Conservation (phyloP, 2,113 vertebrate species). For the Lepus timidus region DNA sequence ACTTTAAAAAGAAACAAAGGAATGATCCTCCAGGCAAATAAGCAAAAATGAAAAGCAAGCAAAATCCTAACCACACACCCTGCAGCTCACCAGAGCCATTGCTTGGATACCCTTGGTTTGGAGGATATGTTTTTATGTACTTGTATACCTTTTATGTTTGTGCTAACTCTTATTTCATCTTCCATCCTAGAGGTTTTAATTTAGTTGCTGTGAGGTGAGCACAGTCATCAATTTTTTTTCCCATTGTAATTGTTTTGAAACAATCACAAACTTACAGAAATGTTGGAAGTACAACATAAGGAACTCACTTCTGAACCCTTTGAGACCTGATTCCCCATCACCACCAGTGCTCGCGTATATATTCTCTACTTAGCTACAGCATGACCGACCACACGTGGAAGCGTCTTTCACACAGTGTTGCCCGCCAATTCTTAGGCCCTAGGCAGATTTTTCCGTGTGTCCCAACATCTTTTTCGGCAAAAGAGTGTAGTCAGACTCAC, state of each 20-base stretch:
- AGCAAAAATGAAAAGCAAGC: not conserved
- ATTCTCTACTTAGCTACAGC: not conserved
- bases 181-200: not conserved
- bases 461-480: not conserved
- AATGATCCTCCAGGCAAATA: not conserved
- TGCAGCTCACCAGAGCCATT: not conserved
- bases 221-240: slow-evolving; percentile 6
- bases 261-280: not conserved
- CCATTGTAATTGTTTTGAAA: slow-evolving; percentile 36
- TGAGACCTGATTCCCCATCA: not conserved
- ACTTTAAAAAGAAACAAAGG: not conserved
- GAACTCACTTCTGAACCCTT: not conserved
- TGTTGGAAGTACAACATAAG: not conserved
- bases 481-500: not conserved
- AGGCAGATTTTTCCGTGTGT: not conserved
- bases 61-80: too few species aligned
- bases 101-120: not conserved
- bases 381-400: not conserved
- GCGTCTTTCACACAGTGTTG: not conserved
- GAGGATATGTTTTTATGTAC: not conserved
- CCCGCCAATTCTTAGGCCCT: not conserved
- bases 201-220: not conserved
- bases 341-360: not conserved
- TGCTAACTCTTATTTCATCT: not conserved
- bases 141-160: not conserved